Evolutionary conservation across 2,888 invertebrate genomes (phyloP), one percentile per base, ranked within the genome.

Genomic region (Drosophila anceps): DNA sequence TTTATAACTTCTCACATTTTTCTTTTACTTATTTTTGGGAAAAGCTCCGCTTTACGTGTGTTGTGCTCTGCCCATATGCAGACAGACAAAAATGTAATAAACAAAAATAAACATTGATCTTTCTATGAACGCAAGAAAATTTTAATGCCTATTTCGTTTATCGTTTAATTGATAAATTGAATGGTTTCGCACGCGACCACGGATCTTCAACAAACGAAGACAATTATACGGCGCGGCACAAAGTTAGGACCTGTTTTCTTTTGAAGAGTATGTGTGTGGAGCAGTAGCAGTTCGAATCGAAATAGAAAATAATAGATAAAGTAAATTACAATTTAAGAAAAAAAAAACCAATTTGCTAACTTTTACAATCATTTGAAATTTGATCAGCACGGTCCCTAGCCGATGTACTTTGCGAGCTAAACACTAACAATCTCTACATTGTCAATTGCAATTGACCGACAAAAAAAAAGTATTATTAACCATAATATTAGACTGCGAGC

Each of bases 171-270:
- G 82, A 80, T 76, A 76, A 76, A 69, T 57, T 81, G 80, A 68
- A 82, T 73, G 61, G 41, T 61, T 50, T 69, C 41, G 58, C 55
- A 39, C 46, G 57, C 60, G 57, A 24, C 44, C 44, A 39, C 18
- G 18, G 29, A 59, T 82, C 82, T 82, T 82, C 82, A 85, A 82
- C 83, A 85, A 82, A 82, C 82, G 86, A 82, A 82, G 82, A 82
- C 83, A 76, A 66, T 58, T 69, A 61, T 65, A 44, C 50, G 61
- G 60, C 46, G 61, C 58, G 54, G 50, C 63, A 58, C 53, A 62
- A 60, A 60, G 27, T 41, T 29, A 4, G 12, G 48, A 67, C 48
- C 61, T 65, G 46, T 72, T 65, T 33, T 24, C 9, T n/a, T 20
- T 12, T 18, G 20, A 12, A 41, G 61, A 53, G 51, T 68, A 51